Evolutionary conservation across 2,797 vertebrate genomes (phyloP), one percentile per base, ranked within the genome.

Genomic region (Capromys pilorides): DNA sequence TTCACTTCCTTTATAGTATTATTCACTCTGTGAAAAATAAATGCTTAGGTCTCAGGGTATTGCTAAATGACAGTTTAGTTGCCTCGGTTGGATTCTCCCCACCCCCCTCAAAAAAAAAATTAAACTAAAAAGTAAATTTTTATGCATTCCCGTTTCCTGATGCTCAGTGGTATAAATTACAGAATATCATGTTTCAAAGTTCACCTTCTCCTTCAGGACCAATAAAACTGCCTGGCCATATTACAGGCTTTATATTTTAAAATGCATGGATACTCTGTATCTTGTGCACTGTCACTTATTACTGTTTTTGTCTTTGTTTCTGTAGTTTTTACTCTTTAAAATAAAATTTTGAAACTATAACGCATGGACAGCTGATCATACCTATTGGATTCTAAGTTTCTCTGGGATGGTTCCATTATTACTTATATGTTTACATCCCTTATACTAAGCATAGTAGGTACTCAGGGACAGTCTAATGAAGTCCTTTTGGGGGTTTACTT

Each of bases 401-500:
- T 41, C 18, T 94, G 62, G 24, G 64, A 18, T 85, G 31, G 19
- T 16, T 26, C 75, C 14, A 62, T 16, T 39, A 24, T 91, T 67
- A 45, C 33, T 82, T 62, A 67, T 83, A 21, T n/a, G n/a, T 77
- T 75, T 61, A 49, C 4, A 61, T 66, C 14, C 5, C 22, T 83
- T 45, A 71, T 54, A 73, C 84, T 87, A 79, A 83, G 71, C 28
- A 94, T 0, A 85, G 59, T 26, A 86, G 39, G 8, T 39, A 67
- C n/a, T 88, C 18, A 80, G 51, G 66, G 77, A 88, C 49, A 24
- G 88, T 84, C 83, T 84, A 79, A 92, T n/a, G n/a, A 79, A 31
- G 9, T 66, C 88, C 36, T 95, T 91, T 69, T 66, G 51, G 73
- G 54, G 49, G 51, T 79, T 21, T 79, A 79, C 54, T 21, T 79